Evolutionary conservation across 2,888 invertebrate genomes (phyloP), one percentile per base, ranked within the genome.

Genomic region (Eurytoma californica): DNA sequence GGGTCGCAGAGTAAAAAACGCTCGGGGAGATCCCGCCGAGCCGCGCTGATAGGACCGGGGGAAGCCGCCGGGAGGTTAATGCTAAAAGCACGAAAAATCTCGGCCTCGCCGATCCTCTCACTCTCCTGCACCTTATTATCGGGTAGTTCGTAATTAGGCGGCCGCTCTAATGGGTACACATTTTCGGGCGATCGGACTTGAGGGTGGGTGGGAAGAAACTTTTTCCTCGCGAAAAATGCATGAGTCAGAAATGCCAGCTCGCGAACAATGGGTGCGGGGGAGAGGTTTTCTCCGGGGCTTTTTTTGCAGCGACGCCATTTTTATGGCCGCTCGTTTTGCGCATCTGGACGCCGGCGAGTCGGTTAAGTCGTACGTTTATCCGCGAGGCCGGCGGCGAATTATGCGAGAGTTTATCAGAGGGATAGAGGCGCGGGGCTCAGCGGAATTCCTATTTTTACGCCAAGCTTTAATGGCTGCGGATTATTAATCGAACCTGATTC

Each of bases 51-150:
- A 39, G 24, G 24, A 24, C n/a, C 12, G 18, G 16, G 53, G 12
- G 30, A 7, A 20, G n/a, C 5, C n/a, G 18, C 39, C 9, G 13
- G 14, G 24, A 51, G 66, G 51, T 69, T 60, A 60, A 70, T 28
- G 60, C 70, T 60, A 49, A 70, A 60, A 60, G 70, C 60, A n/a
- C 57, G 20, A 60, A 69, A 55, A 69, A 57, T 69, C 68, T 57
- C 24, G 24, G 24, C 24, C 24, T 24, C 24, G 24, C 24, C 24
- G 24, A 24, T 24, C 24, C 24, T 24, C 24, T 67, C 20, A 5
- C 16, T 30, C 39, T 13, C n/a, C 3, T 39, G 30, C 39, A 69
- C 57, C 68, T 57, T 57, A 69, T 57, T 69, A 58, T 57, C 20
- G 47, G 24, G 28, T 24, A 3, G 24, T 12, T 39, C 20, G 70